Conservation (phyloP, 2,888 invertebrate genomes). For the Serripes groenlandicus region DNA sequence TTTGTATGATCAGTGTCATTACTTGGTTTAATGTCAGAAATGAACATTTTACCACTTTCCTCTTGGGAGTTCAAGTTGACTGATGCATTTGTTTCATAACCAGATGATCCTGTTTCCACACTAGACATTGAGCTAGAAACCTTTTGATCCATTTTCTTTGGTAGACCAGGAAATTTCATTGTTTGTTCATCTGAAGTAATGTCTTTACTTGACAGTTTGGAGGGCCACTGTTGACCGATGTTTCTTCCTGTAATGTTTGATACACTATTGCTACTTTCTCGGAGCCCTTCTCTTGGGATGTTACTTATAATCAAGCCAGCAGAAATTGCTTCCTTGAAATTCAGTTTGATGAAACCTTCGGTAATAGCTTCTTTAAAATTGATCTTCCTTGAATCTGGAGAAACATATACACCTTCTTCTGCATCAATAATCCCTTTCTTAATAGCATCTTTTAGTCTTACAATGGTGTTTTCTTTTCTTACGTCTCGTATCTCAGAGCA, state of each 20-base stretch:
- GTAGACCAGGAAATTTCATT: conserved; percentile 17
- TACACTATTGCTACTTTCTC: conserved; percentile 71
- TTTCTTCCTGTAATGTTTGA: conserved; percentile 36
- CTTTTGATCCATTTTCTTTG: conserved; percentile 40
- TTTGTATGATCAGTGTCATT: background rate
- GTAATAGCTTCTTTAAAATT: conserved; percentile 79
- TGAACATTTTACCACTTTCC: conserved; percentile 26
- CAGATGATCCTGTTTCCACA: conserved; percentile 67
- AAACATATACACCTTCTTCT: conserved; percentile 74
- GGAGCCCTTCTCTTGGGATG: conserved; percentile 79
- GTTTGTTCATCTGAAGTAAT: conserved; percentile 29
- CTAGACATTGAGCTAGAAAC: conserved; percentile 60
- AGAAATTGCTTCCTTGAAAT: conserved; percentile 80
- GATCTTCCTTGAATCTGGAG: conserved; percentile 70
- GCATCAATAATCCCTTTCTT: conserved; percentile 86
- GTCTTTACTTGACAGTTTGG: conserved; percentile 30
- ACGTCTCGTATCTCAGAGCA: conserved; percentile 79
- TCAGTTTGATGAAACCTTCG: conserved; percentile 72
- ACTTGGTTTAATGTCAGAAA: background rate
- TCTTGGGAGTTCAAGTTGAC: conserved; percentile 45
- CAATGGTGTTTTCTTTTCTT: conserved; percentile 78
- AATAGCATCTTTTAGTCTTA: conserved; percentile 91
- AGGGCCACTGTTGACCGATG: conserved; percentile 40
- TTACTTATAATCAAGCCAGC: conserved; percentile 81
- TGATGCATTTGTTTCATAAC: conserved; percentile 66